A percentile compares a stretch with the other conserved stretches of the same genome.
phyloP scores from a whole-genome alignment of 2,113 vertebrate genomes.

The Oreochromis niloticus region DNA sequence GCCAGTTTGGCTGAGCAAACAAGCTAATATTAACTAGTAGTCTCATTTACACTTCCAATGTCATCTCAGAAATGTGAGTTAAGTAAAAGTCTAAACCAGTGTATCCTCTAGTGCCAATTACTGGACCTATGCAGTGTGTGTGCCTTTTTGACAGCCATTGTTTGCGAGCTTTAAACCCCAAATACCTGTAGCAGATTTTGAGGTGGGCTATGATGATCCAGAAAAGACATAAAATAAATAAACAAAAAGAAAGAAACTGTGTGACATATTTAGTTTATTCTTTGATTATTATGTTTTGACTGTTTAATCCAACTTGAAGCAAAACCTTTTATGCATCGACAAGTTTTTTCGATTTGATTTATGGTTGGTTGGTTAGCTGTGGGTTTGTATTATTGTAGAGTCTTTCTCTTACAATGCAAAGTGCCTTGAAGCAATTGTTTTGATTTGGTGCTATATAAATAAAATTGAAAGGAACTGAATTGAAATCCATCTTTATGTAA shows the following conservation, averaged over 20 bases:
- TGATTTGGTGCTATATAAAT: neutral
- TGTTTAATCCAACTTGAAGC: neutral
- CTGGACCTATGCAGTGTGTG: neutral
- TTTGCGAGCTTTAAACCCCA: neutral
- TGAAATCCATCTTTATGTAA: neutral
- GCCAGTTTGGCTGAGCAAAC: neutral
- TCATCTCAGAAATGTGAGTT: neutral
- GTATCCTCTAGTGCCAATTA: neutral
- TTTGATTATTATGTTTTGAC: neutral
- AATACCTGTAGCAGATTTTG: neutral
- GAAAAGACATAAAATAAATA: neutral
- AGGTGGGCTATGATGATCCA: neutral
- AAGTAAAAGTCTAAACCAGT: neutral
- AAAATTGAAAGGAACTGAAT: neutral
- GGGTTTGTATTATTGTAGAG: neutral
- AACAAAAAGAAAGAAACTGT: neutral
- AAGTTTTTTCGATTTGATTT: neutral
- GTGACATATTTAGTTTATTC: neutral
- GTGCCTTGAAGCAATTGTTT: neutral
- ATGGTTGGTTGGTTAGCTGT: neutral
- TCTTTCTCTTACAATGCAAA: neutral
- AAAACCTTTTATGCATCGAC: neutral
- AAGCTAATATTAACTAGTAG: neutral
- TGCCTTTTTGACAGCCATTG: neutral
- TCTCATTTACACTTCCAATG: neutral